These are phyloP conservation scores for Ophraella communa DNA, from an alignment of 2,888 invertebrate species.

Conservation along the genomic window DNA sequence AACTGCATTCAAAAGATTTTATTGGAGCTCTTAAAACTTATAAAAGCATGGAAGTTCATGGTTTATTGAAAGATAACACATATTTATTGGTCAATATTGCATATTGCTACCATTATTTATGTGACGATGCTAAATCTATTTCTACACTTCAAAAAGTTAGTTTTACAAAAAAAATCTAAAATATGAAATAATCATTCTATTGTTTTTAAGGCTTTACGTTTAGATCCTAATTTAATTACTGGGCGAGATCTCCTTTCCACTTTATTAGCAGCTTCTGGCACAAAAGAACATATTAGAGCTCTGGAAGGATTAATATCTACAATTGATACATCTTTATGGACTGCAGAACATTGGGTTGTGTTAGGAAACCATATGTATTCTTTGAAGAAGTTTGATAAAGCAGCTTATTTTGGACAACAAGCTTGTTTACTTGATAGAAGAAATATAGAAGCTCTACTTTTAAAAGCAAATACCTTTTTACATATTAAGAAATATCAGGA, in stretches of 20 bases:
- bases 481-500: constrained; percentile 72
- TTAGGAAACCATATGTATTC: constrained; percentile 75
- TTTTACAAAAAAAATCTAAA: neutral
- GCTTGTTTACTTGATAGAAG: constrained; percentile 66
- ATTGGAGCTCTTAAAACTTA: constrained; percentile 71
- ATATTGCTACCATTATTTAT: constrained; percentile 74
- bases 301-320: constrained; percentile 49
- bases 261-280: constrained; percentile 50
- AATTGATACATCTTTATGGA: constrained; percentile 53
- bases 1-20: constrained; percentile 72
- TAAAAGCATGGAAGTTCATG: constrained; percentile 70
- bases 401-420: constrained; percentile 77
- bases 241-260: constrained; percentile 53
- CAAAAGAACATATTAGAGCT: constrained; percentile 51
- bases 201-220: constrained; percentile 47
- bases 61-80: constrained; percentile 71
- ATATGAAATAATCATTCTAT: neutral
- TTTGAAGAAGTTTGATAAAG: constrained; percentile 70
- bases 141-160: constrained; percentile 61
- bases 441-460: constrained; percentile 73
- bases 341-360: constrained; percentile 75
- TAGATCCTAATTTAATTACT: constrained; percentile 49
- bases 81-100: constrained; percentile 73
- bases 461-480: constrained; percentile 73
- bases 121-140: constrained; percentile 72